phyloP scores from a whole-genome alignment of 2,888 invertebrate species.

The Plusia festucae region DNA sequence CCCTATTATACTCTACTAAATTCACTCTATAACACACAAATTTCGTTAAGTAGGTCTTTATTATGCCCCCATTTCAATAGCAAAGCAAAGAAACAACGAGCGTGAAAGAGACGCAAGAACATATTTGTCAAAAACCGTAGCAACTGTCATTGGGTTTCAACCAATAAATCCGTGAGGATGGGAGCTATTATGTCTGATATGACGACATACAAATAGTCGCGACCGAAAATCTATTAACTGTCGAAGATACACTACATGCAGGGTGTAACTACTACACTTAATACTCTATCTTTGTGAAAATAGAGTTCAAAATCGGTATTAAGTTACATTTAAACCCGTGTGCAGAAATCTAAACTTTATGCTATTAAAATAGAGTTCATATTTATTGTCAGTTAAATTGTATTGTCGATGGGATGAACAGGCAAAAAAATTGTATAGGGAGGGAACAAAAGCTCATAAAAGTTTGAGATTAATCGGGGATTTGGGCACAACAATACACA shows the following conservation, averaged over 20 bases:
- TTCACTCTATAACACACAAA: conserved; percentile 82
- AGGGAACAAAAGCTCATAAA: conserved; percentile 87
- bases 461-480: conserved; percentile 88
- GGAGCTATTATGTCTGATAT: conserved; percentile 87
- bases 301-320: conserved; percentile 32
- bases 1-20: conserved; percentile 84
- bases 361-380: background rate
- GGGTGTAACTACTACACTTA: conserved; percentile 38
- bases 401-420: conserved; percentile 71
- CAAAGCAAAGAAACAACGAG: conserved; percentile 26
- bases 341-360: conserved; percentile 33
- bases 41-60: conserved; percentile 83
- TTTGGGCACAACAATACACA: conserved; percentile 85
- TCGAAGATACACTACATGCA: conserved; percentile 80
- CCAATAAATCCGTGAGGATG: conserved; percentile 87
- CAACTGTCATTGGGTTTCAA: conserved; percentile 86
- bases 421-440: conserved; percentile 80
- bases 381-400: conserved; percentile 16
- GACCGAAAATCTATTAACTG: conserved; percentile 87
- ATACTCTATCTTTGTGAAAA: background rate
- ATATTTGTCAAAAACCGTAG: conserved; percentile 78
- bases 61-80: conserved; percentile 62
- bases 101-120: conserved; percentile 64
- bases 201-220: conserved; percentile 89
- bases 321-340: background rate